Conservation (phyloP, 1,140 invertebrate genomes). For the Cephus cinctus region DNA sequence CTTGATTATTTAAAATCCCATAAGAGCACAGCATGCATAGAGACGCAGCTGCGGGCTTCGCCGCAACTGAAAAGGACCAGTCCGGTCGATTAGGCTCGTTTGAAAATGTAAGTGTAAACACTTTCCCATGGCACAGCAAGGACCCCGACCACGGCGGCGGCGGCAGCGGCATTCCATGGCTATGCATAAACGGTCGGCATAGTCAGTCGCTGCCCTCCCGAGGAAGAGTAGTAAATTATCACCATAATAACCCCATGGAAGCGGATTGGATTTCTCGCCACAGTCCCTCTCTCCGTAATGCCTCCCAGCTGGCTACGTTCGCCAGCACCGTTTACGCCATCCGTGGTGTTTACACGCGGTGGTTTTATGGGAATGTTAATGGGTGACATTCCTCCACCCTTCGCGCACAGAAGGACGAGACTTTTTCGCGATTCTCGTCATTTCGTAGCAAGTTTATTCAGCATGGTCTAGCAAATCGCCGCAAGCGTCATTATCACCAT, state of each 20-base stretch:
- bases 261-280: conserved; percentile 48
- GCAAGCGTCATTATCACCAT: conserved; percentile 12
- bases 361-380: conserved; percentile 49
- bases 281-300: conserved; percentile 4
- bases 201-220: conserved; percentile 20
- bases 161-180: conserved; percentile 29
- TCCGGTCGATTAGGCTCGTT: conserved; percentile 23
- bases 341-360: conserved; percentile 38
- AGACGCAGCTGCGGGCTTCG: too few species aligned
- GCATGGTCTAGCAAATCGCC: too few species aligned
- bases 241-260: conserved; percentile 46
- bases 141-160: too few species aligned
- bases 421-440: conserved; percentile 18
- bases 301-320: conserved; percentile 19
- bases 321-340: conserved; percentile 12
- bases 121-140: conserved; percentile 34
- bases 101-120: conserved; percentile 25
- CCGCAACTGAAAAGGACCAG: conserved; percentile 17
- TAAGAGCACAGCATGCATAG: too few species aligned
- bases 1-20: too few species aligned
- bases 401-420: conserved; percentile 11
- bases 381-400: conserved; percentile 46
- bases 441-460: conserved; percentile 37
- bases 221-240: conserved; percentile 45
- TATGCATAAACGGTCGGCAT: conserved; percentile 34